Evolutionary conservation across 2,888 invertebrate genomes (phyloP), one percentile per base, ranked within the genome.

Genomic region (Xestobium rufovillosum): DNA sequence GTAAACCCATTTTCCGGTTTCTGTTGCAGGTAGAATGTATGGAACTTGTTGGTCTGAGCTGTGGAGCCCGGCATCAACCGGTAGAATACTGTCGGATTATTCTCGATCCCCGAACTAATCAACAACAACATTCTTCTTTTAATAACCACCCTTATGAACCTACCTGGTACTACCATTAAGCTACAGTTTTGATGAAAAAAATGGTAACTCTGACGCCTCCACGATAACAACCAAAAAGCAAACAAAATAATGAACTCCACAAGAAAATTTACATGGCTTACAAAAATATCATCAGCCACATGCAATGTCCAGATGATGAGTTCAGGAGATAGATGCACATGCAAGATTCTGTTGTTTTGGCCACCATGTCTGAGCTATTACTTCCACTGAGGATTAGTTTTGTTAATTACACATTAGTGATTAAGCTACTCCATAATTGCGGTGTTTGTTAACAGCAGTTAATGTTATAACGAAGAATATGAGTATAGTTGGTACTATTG

Each of bases 71-170:
- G 90, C 85, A 94, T 94, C 62, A 94, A 71, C 44, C 87, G 85
- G 71, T 94, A 94, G 75, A 89, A 94, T 53, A 94, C 92, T 53
- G 90, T 90, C 40, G 92, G 92, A 69, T 91, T 94, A 69, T 89
- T 89, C 66, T 91, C 90, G 67, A 94, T 94, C 51, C 92, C 92
- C 64, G 92, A 92, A 74, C 92, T 91, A 78, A 54, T 47, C 44
- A 53, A 32, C 42, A 23, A 28, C 12, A 35, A 11, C 14, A 31
- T 11, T 10, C 6, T 19, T 8, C 6, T 6, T 6, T 19, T n/a
- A n/a, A 8, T 8, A 8, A 6, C 3, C 3, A n/a, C 29, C 3
- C 11, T 11, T 10, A 19, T 6, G n/a, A 19, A 19, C n/a, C 23
- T 19, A 19, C 23, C 6, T 8, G 38, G 26, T 43, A 39, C 43